These are phyloP conservation scores for pig (Sus scrofa) DNA, from an alignment of 2,113 vertebrate species.

Conservation along the genomic window DNA sequence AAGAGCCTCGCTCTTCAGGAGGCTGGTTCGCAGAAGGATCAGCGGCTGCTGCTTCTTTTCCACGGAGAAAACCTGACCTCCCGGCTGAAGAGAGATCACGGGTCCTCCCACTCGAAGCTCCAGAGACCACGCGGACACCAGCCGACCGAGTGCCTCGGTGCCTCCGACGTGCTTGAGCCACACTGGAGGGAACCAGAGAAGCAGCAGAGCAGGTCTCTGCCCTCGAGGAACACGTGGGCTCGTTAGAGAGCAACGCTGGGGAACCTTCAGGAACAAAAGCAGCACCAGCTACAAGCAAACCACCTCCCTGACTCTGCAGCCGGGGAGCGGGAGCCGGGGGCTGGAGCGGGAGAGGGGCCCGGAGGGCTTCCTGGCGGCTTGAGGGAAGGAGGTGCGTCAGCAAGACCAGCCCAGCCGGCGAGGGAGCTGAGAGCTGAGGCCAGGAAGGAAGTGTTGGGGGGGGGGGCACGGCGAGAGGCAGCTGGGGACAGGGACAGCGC, in stretches of 20 bases:
- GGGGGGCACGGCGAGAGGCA: not conserved
- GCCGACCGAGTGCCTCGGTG: not conserved
- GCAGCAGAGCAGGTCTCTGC: not conserved
- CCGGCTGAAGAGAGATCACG: not conserved
- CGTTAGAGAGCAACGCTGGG: not conserved
- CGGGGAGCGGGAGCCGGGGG: too few species aligned
- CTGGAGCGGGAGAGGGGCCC: not conserved
- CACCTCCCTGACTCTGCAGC: fast-evolving
- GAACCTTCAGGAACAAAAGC: not conserved
- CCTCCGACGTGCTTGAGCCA: fast-evolving
- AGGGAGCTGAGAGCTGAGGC: not conserved
- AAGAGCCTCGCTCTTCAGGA: not conserved
- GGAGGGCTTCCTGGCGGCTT: not conserved
- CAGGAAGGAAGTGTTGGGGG: not conserved
- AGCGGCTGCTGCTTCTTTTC: fast-evolving
- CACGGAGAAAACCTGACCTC: not conserved
- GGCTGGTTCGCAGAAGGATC: not conserved
- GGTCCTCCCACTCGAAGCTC: not conserved
- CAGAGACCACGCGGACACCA: not conserved
- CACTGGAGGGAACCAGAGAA: not conserved
- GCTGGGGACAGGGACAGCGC: not conserved
- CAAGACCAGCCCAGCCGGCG: not conserved
- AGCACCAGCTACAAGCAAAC: not conserved
- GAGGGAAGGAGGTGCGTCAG: not conserved
- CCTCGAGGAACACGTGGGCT: not conserved